Conservation (phyloP, 1,140 invertebrate genomes). For the Caenorhabditis latens region DNA sequence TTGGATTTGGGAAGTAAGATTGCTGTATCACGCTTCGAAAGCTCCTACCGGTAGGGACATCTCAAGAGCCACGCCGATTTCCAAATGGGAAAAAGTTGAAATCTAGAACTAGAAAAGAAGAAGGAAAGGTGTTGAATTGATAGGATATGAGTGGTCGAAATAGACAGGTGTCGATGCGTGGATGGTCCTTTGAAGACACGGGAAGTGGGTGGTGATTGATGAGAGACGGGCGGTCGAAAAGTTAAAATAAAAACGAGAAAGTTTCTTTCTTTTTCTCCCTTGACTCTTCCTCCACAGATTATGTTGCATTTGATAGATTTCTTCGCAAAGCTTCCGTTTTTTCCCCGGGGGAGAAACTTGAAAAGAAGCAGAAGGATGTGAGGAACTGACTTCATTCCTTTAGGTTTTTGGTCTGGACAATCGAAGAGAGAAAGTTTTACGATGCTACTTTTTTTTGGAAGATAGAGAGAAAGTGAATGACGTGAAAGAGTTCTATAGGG, state of each 20-base stretch:
- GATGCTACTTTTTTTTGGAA: background rate
- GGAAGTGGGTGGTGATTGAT: slow-evolving; percentile 45
- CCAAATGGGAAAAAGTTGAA: background rate
- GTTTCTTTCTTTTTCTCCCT: background rate
- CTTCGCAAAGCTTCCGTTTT: background rate
- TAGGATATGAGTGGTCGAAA: background rate
- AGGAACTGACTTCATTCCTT: background rate
- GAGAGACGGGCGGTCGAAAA: background rate
- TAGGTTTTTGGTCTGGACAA: slow-evolving; percentile 37
- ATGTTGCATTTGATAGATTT: slow-evolving; percentile 55
- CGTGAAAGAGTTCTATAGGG: background rate
- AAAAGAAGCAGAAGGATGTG: slow-evolving; percentile 10
- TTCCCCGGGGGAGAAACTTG: background rate
- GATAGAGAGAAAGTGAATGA: background rate
- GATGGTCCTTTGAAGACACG: slow-evolving; percentile 11
- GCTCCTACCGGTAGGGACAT: too few relatives aligned
- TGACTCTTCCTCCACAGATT: slow-evolving; percentile 20
- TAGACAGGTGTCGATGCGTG: slow-evolving; percentile 19
- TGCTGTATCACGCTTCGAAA: too few relatives aligned
- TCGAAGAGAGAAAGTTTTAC: slow-evolving; percentile 12
- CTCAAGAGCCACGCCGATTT: too few relatives aligned
- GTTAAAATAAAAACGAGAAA: background rate
- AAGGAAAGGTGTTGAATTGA: slow-evolving; percentile 41
- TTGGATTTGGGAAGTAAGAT: too few relatives aligned
- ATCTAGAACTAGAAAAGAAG: background rate